These are phyloP conservation scores for Rhimphoctona megacephalus DNA, from an alignment of 2,888 invertebrate genomes.

Conservation along the genomic window DNA sequence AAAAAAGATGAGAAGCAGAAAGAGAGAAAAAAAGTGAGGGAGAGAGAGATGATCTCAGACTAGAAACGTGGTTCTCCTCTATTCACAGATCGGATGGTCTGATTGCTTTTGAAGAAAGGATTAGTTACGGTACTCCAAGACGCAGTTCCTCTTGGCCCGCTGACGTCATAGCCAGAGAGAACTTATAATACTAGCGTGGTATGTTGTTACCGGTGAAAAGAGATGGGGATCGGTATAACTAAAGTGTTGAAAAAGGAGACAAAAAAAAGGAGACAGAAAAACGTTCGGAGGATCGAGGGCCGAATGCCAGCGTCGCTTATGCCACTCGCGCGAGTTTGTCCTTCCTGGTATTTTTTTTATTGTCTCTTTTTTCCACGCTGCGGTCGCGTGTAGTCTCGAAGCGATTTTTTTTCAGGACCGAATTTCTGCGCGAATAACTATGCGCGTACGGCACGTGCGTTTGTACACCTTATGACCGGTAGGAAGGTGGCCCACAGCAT, in stretches of 20 bases:
- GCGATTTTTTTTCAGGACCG: slow-evolving; percentile 19
- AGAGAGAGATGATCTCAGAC: slow-evolving; percentile 2
- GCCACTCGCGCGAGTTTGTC: slow-evolving; percentile 31
- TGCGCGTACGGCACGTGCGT: slow-evolving; percentile 18
- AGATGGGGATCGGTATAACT: slow-evolving; percentile 7
- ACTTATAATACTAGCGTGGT: not conserved
- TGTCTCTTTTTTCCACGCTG: not conserved
- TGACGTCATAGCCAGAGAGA: slow-evolving; percentile 55
- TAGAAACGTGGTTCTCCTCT: slow-evolving; percentile 18
- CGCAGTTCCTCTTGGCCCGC: slow-evolving; percentile 22
- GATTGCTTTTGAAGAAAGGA: slow-evolving; percentile 48
- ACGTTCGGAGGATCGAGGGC: not conserved
- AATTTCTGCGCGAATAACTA: slow-evolving; percentile 10
- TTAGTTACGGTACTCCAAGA: slow-evolving; percentile 48
- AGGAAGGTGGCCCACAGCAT: not conserved
- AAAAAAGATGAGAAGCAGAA: not conserved
- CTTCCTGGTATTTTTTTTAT: slow-evolving; percentile 54
- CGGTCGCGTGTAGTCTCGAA: not conserved
- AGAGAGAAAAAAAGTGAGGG: not conserved
- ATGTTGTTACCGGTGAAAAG: slow-evolving; percentile 28
- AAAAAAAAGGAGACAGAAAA: not conserved
- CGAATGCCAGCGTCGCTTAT: not conserved
- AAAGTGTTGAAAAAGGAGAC: not conserved
- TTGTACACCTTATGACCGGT: not conserved
- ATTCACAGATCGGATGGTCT: slow-evolving; percentile 35